These are phyloP conservation scores for Ophion costatus DNA, from an alignment of 2,888 invertebrate species.

Conservation along the genomic window DNA sequence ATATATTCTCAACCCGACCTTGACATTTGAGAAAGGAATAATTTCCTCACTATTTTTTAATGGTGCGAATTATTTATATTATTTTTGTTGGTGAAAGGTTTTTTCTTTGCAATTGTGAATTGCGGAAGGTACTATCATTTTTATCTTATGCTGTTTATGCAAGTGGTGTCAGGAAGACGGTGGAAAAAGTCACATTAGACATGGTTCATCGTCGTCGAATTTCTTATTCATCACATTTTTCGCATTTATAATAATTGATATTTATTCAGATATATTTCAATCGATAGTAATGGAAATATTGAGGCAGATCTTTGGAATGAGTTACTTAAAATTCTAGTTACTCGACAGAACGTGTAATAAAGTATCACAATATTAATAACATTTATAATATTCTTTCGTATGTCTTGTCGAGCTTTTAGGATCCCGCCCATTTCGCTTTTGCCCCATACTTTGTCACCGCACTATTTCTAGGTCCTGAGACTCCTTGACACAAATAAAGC, in stretches of 20 bases:
- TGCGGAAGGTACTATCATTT: neutral
- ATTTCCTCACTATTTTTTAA: neutral
- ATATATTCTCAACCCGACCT: conserved; percentile 10
- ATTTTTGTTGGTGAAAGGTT: neutral
- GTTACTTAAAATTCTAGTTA: too few relatives aligned
- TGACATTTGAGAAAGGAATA: conserved; percentile 28
- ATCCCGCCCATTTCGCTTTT: too few relatives aligned
- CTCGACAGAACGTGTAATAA: too few relatives aligned
- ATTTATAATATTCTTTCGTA: too few relatives aligned
- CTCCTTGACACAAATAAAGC: too few relatives aligned
- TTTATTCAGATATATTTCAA: neutral
- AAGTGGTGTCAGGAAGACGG: neutral
- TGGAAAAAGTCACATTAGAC: neutral
- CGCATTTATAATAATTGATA: neutral
- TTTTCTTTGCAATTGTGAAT: neutral
- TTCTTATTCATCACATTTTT: neutral
- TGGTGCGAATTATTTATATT: neutral
- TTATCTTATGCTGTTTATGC: neutral
- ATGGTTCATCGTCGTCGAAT: neutral
- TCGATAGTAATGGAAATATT: too few relatives aligned
- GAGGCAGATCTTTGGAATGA: too few relatives aligned
- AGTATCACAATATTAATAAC: too few relatives aligned
- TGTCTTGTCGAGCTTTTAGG: too few relatives aligned
- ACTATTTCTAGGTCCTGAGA: too few relatives aligned
- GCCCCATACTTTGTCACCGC: too few relatives aligned